Conservation (phyloP, 2,888 invertebrate species). For the Synanthedon myopaeformis region DNA sequence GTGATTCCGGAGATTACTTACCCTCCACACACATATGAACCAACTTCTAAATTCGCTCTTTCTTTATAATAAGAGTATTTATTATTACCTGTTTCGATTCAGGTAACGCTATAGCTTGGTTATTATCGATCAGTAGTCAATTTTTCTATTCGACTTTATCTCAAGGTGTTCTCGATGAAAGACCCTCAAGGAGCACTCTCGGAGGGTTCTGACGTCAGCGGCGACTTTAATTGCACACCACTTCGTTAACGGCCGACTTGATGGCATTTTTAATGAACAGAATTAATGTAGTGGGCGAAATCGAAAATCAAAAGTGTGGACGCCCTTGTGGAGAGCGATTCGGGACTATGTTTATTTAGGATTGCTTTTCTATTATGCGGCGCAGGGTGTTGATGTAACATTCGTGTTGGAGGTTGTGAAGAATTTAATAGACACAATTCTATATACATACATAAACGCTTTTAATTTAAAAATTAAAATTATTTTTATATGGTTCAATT, state of each 20-base stretch:
- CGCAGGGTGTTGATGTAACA: slow-evolving; percentile 7
- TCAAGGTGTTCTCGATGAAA: slow-evolving; percentile 49
- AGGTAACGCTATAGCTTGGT: not conserved
- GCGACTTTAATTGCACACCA: slow-evolving; percentile 68
- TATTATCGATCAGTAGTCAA: slow-evolving; percentile 45
- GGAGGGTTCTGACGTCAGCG: slow-evolving; percentile 61
- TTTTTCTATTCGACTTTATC: slow-evolving; percentile 45
- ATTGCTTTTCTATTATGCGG: slow-evolving; percentile 28
- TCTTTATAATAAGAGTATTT: no score
- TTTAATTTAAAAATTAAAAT: no score
- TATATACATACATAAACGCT: slow-evolving; percentile 10
- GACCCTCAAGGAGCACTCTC: slow-evolving; percentile 37
- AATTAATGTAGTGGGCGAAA: slow-evolving; percentile 69
- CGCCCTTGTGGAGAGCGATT: slow-evolving; percentile 30
- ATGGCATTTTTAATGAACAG: slow-evolving; percentile 71
- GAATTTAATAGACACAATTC: slow-evolving; percentile 12
- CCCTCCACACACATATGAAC: no score
- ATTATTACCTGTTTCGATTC: no score
- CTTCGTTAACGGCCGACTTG: slow-evolving; percentile 67
- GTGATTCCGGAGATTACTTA: no score
- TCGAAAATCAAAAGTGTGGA: slow-evolving; percentile 61
- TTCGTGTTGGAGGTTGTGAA: slow-evolving; percentile 5
- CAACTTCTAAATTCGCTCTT: no score
- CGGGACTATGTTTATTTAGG: slow-evolving; percentile 59
- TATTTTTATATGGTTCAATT: no score